A percentile compares a stretch with the other conserved stretches of the same genome.
Conservation (phyloP, 2,797 vertebrate species). For the Lagorchestes hirsutus region DNA sequence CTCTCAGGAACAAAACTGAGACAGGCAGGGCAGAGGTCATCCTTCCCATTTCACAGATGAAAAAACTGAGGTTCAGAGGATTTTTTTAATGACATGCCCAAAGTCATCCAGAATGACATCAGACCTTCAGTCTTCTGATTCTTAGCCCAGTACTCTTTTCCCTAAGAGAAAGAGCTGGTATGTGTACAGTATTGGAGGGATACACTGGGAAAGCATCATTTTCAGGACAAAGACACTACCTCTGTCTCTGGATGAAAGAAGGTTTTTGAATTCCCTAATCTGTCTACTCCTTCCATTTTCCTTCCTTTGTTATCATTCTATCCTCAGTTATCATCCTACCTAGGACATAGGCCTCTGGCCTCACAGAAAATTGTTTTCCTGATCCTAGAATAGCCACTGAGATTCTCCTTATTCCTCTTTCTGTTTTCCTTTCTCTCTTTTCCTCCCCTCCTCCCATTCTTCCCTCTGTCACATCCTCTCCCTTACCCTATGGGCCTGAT, state of each 20-base stretch:
- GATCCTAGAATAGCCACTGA: background rate
- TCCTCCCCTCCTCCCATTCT: background rate
- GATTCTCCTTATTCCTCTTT: background rate
- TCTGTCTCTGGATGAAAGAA: constrained; percentile 22
- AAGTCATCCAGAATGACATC: background rate
- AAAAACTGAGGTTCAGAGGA: background rate
- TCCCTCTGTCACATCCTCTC: background rate
- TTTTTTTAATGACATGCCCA: background rate
- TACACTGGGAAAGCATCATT: background rate
- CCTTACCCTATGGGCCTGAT: constrained; percentile 42
- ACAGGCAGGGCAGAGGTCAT: background rate
- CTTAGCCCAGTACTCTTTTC: background rate
- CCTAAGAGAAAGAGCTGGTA: background rate
- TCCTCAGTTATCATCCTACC: background rate
- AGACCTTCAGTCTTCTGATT: background rate
- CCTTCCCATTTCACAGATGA: background rate
- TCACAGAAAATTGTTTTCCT: background rate
- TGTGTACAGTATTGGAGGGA: background rate
- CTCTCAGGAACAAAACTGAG: background rate
- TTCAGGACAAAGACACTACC: background rate
- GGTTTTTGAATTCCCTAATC: constrained; percentile 23
- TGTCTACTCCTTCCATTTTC: background rate
- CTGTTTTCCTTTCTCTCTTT: constrained; percentile 9
- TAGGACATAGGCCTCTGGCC: background rate
- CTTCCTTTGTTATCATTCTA: background rate